A percentile compares a stretch with the other conserved stretches of the same genome.
Conservation (phyloP, 2,888 invertebrate genomes). For the Drosophila yooni region DNA sequence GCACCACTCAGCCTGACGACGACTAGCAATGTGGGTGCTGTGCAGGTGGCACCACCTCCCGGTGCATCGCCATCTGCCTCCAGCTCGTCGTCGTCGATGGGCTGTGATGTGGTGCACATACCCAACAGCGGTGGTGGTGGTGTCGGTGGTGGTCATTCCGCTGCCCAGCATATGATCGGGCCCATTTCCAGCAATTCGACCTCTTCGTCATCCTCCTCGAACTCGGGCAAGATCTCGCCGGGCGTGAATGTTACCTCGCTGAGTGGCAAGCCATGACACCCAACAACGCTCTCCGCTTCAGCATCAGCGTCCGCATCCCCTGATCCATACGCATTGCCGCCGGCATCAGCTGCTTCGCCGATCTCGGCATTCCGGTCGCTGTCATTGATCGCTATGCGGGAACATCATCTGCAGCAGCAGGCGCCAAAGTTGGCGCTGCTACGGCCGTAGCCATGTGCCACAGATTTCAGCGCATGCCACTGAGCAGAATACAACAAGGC, state of each 20-base stretch:
- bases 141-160: conserved; percentile 41
- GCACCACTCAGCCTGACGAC: conserved; percentile 85
- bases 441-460: conserved; percentile 75
- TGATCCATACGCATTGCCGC: conserved; percentile 60
- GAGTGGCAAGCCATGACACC: conserved; percentile 84
- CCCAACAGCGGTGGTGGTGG: conserved; percentile 64
- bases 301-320: conserved; percentile 56
- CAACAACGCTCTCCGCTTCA: conserved; percentile 68
- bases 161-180: conserved; percentile 73
- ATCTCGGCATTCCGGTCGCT: conserved; percentile 84
- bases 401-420: conserved; percentile 82
- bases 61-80: conserved; percentile 86
- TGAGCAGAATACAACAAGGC: not conserved
- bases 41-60: conserved; percentile 83
- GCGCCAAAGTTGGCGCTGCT: conserved; percentile 82
- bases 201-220: conserved; percentile 83
- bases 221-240: conserved; percentile 84
- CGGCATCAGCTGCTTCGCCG: conserved; percentile 65
- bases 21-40: conserved; percentile 70
- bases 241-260: conserved; percentile 82
- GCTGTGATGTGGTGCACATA: conserved; percentile 83
- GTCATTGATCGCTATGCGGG: conserved; percentile 83
- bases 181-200: conserved; percentile 84
- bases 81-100: conserved; percentile 85
- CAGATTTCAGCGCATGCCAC: not conserved